Percentiles rank a stretch among this genome's conserved stretches.
phyloP scores from a whole-genome alignment of 1,140 invertebrate genomes.

The Drosophila ohnishii region DNA sequence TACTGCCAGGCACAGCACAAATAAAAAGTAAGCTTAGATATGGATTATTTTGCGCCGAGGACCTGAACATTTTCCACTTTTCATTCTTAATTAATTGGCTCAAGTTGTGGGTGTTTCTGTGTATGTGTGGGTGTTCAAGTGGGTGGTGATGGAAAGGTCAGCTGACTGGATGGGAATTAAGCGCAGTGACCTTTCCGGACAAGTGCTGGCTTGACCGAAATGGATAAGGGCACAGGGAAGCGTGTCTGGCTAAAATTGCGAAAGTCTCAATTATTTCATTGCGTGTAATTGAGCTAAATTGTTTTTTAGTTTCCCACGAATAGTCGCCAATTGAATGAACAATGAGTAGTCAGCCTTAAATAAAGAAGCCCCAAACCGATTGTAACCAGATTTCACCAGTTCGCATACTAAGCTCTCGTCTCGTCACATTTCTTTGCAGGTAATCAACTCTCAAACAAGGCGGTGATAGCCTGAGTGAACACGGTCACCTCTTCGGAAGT shows the following conservation, averaged over 20 bases:
- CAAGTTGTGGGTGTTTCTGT: slow-evolving; percentile 7
- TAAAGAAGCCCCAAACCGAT: slow-evolving; percentile 12
- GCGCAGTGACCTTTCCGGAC: slow-evolving; percentile 32
- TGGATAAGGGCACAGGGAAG: slow-evolving; percentile 12
- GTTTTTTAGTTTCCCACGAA: slow-evolving; percentile 36
- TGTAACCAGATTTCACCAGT: slow-evolving; percentile 22
- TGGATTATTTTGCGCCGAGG: not conserved
- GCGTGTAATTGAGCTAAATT: slow-evolving; percentile 63
- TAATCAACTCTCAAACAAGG: slow-evolving; percentile 61
- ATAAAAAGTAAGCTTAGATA: slow-evolving; percentile 86
- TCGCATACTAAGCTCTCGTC: not conserved
- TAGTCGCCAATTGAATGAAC: slow-evolving; percentile 47
- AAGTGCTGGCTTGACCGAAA: slow-evolving; percentile 3
- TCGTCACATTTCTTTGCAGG: slow-evolving; percentile 29
- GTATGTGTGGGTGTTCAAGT: not conserved
- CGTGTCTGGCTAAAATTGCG: slow-evolving; percentile 21
- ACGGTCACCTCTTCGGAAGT: slow-evolving; percentile 52
- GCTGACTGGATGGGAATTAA: slow-evolving; percentile 15
- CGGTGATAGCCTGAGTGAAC: slow-evolving; percentile 60
- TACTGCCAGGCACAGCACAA: slow-evolving; percentile 98
- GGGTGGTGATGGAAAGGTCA: slow-evolving; percentile 32
- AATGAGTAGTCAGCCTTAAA: slow-evolving; percentile 4
- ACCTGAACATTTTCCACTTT: slow-evolving; percentile 1
- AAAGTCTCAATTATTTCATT: slow-evolving; percentile 53
- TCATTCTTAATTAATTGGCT: slow-evolving; percentile 34